Evolutionary conservation across 2,113 vertebrate genomes (phyloP).

Genomic region (Proterorhinus semilunaris): DNA sequence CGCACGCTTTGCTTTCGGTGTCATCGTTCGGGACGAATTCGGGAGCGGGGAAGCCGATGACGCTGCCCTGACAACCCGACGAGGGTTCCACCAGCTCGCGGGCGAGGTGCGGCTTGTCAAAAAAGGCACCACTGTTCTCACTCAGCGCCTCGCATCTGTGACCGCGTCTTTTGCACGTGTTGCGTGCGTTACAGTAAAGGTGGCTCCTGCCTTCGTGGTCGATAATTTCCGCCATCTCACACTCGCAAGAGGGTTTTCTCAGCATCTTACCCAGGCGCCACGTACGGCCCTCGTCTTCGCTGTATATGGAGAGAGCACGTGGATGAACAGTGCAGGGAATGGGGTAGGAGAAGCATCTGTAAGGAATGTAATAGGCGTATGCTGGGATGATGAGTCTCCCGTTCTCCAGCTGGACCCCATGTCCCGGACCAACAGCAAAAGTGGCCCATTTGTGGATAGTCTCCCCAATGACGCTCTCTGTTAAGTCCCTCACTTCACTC

Average conservation of each 20-base stretch:
- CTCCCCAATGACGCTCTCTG: slow-evolving; percentile 79
- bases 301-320: slow-evolving; percentile 84
- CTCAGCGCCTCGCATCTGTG: slow-evolving; percentile 83
- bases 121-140: slow-evolving; percentile 68
- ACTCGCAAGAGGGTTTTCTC: slow-evolving; percentile 78
- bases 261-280: slow-evolving; percentile 78
- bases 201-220: slow-evolving; percentile 57
- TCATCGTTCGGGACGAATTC: slow-evolving; percentile 47
- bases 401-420: slow-evolving; percentile 82
- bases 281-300: slow-evolving; percentile 80
- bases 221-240: slow-evolving; percentile 86
- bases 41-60: slow-evolving; percentile 81
- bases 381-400: slow-evolving; percentile 87
- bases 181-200: slow-evolving; percentile 88
- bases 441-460: slow-evolving; percentile 85
- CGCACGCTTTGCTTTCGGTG: slow-evolving; percentile 52
- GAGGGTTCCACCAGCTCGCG: slow-evolving; percentile 72
- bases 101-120: slow-evolving; percentile 65
- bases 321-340: slow-evolving; percentile 61
- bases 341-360: slow-evolving; percentile 55
- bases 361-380: slow-evolving; percentile 80
- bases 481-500: slow-evolving; percentile 82
- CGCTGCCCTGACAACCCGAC: slow-evolving; percentile 88
- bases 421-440: slow-evolving; percentile 90
- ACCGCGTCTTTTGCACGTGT: slow-evolving; percentile 59